These are phyloP conservation scores for Peromyscus eremicus DNA, from an alignment of 2,797 vertebrate genomes.

Conservation along the genomic window DNA sequence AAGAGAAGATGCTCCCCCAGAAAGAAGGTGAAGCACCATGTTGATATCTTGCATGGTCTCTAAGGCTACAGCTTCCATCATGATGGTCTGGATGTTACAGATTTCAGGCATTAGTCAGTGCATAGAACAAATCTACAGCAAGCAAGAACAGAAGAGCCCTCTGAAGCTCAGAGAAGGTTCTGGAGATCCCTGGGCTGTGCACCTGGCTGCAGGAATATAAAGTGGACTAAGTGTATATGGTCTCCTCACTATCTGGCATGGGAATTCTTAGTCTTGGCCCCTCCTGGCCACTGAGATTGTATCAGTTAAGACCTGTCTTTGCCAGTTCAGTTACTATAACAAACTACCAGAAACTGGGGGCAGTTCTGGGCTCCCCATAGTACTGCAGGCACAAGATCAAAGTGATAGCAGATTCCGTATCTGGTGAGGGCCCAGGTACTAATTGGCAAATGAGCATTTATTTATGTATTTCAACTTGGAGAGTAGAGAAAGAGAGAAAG, in stretches of 20 bases:
- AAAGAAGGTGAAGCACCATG: fast-evolving
- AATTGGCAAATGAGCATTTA: neutral
- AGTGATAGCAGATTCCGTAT: neutral
- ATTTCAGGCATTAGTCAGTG: too few relatives aligned
- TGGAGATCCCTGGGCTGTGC: neutral
- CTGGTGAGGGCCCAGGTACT: neutral
- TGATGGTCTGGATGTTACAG: fast-evolving
- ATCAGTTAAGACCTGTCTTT: neutral
- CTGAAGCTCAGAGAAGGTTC: neutral
- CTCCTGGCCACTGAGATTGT: neutral
- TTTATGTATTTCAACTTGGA: fast-evolving
- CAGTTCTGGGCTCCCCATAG: neutral
- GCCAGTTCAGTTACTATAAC: neutral
- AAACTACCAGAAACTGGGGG: fast-evolving
- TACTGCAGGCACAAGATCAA: neutral
- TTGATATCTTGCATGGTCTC: fast-evolving
- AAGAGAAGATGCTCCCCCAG: neutral
- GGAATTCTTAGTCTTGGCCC: neutral
- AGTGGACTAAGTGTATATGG: fast-evolving
- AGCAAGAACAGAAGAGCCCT: neutral
- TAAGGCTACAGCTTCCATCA: neutral
- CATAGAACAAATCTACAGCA: neutral
- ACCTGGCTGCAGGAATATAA: neutral
- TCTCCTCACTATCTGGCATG: neutral
- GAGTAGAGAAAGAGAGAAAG: neutral